Percentiles rank a stretch among this genome's conserved stretches.
These are phyloP conservation scores for Trematomus bernacchii DNA, from an alignment of 2,797 vertebrate species.

Conservation along the genomic window DNA sequence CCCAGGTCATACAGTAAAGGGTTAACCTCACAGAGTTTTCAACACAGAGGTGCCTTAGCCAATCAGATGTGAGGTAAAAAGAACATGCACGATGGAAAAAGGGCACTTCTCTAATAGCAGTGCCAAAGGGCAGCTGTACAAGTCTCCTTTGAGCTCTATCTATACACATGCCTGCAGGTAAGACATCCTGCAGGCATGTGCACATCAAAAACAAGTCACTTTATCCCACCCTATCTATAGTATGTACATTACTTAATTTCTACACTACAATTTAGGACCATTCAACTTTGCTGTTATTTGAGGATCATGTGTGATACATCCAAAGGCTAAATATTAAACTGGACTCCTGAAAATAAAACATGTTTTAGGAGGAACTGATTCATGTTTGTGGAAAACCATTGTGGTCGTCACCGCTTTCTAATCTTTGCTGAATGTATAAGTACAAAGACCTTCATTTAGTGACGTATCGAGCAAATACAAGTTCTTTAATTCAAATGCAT, in stretches of 20 bases:
- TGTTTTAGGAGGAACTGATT: background rate
- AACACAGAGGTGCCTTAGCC: too few relatives aligned
- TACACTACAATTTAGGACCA: background rate
- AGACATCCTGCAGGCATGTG: background rate
- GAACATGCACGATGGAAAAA: too few relatives aligned
- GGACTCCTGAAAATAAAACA: background rate
- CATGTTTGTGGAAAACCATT: background rate
- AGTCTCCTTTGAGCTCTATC: too few relatives aligned
- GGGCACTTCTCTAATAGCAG: too few relatives aligned
- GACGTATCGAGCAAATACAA: background rate
- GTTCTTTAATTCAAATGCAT: conserved; percentile 22
- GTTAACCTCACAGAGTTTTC: too few relatives aligned
- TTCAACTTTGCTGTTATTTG: background rate
- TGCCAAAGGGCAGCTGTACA: too few relatives aligned
- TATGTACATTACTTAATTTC: background rate
- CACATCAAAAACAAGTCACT: background rate
- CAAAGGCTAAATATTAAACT: background rate
- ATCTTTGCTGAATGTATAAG: background rate
- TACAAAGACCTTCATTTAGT: conserved; percentile 2
- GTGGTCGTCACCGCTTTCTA: too few relatives aligned
- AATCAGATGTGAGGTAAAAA: too few relatives aligned
- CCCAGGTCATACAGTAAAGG: too few relatives aligned
- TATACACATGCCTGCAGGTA: background rate
- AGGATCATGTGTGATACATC: background rate
- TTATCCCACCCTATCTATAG: background rate